Conservation (phyloP, 2,797 vertebrate species). For the Thunnus albacares region DNA sequence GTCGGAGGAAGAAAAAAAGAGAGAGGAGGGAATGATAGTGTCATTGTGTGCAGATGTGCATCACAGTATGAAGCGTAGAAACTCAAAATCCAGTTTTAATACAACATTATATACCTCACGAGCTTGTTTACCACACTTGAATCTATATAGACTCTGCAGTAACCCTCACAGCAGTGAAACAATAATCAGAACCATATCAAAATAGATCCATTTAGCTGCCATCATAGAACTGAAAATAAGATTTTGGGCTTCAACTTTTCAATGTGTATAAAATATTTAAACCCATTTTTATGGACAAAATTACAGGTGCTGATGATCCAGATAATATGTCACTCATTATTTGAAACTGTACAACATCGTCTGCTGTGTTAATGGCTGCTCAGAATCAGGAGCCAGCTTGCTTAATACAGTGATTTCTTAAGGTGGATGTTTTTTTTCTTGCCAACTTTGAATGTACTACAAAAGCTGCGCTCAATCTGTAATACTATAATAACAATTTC, state of each 20-base stretch:
- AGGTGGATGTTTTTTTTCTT: constrained; percentile 12
- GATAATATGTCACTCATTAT: constrained; percentile 1
- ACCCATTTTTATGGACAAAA: neutral
- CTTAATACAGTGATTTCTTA: constrained; percentile 10
- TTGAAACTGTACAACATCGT: neutral
- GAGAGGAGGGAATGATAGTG: constrained; percentile 23
- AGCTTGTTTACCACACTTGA: constrained; percentile 20
- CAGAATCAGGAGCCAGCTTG: neutral
- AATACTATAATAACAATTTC: constrained; percentile 54
- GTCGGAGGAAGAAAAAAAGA: constrained; percentile 1
- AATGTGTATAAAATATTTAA: constrained; percentile 1
- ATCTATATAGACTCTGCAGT: constrained; percentile 13
- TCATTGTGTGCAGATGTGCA: constrained; percentile 14
- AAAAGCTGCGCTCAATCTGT: constrained; percentile 38
- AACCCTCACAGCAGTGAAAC: constrained; percentile 5
- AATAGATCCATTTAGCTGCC: neutral
- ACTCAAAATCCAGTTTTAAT: constrained; percentile 22
- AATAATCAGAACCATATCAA: neutral
- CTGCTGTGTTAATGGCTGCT: constrained; percentile 18
- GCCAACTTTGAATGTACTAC: constrained; percentile 15
- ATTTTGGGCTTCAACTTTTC: neutral
- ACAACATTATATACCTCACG: neutral
- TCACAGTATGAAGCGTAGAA: constrained; percentile 8
- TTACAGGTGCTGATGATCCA: constrained; percentile 10
- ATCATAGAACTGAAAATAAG: constrained; percentile 6